phyloP scores from a whole-genome alignment of 2,113 vertebrate species.

The Propithecus coquereli region DNA sequence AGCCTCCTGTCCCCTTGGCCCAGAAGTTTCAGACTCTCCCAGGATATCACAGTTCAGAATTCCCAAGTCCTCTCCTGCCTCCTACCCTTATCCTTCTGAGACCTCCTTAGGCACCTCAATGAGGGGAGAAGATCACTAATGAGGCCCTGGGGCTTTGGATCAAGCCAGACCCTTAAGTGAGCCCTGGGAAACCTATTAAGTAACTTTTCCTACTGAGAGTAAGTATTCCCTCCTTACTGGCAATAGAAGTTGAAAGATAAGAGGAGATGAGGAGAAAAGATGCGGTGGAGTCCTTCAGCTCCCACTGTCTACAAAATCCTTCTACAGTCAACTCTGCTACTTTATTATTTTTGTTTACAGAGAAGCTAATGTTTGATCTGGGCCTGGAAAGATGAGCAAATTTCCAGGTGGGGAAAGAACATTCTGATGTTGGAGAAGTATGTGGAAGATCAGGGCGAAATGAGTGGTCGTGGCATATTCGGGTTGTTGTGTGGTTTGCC shows the following conservation, averaged over 20 bases:
- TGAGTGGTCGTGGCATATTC: accelerated
- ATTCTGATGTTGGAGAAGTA: background rate
- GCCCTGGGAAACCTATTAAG: conserved; percentile 65
- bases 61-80: background rate
- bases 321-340: background rate
- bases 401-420: background rate
- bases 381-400: background rate
- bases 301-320: background rate
- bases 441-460: background rate
- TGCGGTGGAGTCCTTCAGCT: background rate
- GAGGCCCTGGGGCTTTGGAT: conserved; percentile 41
- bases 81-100: conserved; percentile 6
- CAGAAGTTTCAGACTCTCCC: conserved; percentile 21
- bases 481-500: accelerated
- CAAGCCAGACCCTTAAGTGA: conserved; percentile 61
- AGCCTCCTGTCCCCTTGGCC: background rate
- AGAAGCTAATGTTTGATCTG: background rate
- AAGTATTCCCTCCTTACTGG: background rate
- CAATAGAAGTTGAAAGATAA: background rate
- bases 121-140: background rate
- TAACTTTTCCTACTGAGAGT: background rate
- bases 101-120: background rate
- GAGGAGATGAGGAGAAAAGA: background rate
- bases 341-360: background rate
- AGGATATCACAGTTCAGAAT: background rate